Percentiles rank a stretch among this genome's conserved stretches.
Conservation (phyloP, 1,140 invertebrate species). For the Cataglyphis hispanica region DNA sequence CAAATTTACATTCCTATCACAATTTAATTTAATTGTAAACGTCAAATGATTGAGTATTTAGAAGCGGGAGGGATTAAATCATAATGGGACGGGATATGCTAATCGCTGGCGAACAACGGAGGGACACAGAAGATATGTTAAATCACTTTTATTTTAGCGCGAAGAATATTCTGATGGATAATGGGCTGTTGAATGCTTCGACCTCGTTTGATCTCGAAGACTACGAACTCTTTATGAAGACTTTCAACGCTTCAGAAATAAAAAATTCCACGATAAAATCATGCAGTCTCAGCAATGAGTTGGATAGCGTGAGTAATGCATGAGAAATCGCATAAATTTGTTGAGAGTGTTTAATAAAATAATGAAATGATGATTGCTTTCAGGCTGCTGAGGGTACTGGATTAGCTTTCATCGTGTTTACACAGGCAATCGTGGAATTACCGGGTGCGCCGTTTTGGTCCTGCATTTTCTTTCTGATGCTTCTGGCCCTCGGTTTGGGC, state of each 20-base stretch:
- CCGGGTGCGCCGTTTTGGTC: constrained; percentile 97
- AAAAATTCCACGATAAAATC: constrained; percentile 86
- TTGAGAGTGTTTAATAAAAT: background rate
- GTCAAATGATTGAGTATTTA: constrained; percentile 33
- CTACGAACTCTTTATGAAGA: constrained; percentile 86
- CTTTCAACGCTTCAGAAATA: constrained; percentile 82
- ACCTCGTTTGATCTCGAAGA: constrained; percentile 85
- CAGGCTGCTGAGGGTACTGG: constrained; percentile 97
- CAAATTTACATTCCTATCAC: background rate
- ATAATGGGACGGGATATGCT: constrained; percentile 37
- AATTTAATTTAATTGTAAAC: constrained; percentile 17
- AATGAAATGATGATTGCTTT: constrained; percentile 22
- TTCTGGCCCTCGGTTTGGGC: constrained; percentile 95
- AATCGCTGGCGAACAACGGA: constrained; percentile 26
- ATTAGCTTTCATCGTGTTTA: constrained; percentile 96
- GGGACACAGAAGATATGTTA: constrained; percentile 47
- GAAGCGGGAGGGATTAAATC: constrained; percentile 43
- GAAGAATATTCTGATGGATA: constrained; percentile 82
- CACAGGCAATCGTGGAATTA: constrained; percentile 96
- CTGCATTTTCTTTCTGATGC: constrained; percentile 97
- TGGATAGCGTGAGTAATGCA: constrained; percentile 89
- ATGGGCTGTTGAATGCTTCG: constrained; percentile 84
- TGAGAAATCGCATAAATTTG: background rate
- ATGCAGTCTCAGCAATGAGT: constrained; percentile 90
- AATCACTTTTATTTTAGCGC: constrained; percentile 54